phyloP scores from a whole-genome alignment of 2,888 invertebrate genomes.

The Leptinotarsa haldemani region DNA sequence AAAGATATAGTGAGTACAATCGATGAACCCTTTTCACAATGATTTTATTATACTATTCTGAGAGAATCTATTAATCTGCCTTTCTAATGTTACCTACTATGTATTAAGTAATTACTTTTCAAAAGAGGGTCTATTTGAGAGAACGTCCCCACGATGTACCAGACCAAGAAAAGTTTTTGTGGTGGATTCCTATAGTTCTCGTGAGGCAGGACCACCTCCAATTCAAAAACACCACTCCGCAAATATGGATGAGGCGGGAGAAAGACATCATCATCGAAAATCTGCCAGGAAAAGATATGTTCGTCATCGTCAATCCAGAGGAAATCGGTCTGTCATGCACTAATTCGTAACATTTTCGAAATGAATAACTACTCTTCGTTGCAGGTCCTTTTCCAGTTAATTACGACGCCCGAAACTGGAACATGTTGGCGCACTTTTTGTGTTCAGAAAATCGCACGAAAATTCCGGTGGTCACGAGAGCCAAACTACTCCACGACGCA shows the following conservation, averaged over 20 bases:
- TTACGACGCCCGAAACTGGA: conserved; percentile 83
- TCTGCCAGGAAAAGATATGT: conserved; percentile 71
- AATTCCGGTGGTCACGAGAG: conserved; percentile 79
- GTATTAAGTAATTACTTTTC: conserved; percentile 40
- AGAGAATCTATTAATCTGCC: no score
- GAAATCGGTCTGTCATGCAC: conserved; percentile 77
- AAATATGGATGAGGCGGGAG: conserved; percentile 74
- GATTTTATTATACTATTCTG: no score
- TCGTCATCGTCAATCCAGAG: conserved; percentile 84
- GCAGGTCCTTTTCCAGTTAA: conserved; percentile 85
- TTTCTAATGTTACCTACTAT: no score
- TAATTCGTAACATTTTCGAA: not conserved
- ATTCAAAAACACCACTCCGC: conserved; percentile 71
- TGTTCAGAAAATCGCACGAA: conserved; percentile 68
- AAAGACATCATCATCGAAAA: conserved; percentile 69
- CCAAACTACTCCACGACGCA: conserved; percentile 81
- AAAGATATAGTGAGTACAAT: no score
- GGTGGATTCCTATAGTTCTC: conserved; percentile 81
- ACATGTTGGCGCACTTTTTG: conserved; percentile 75
- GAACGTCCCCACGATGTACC: conserved; percentile 80
- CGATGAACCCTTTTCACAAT: no score
- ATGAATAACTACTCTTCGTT: not conserved
- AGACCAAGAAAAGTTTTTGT: conserved; percentile 76
- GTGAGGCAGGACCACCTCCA: conserved; percentile 71
- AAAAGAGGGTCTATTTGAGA: conserved; percentile 76